phyloP scores from a whole-genome alignment of 2,888 invertebrate genomes.

The Toxonevra muliebris region DNA sequence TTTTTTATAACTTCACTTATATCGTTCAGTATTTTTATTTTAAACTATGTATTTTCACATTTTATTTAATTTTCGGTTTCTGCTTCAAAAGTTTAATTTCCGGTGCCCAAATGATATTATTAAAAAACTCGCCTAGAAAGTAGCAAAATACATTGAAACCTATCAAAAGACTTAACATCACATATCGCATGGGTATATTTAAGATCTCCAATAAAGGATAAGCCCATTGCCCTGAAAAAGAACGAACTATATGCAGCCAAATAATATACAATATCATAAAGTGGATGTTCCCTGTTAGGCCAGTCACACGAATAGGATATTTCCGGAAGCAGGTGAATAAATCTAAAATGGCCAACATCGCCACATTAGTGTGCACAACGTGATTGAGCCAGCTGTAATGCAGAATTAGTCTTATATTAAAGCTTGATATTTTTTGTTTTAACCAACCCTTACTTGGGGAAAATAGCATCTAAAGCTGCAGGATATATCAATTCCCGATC shows the following conservation, averaged over 20 bases:
- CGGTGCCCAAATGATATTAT: conserved; percentile 76
- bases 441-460: conserved; percentile 69
- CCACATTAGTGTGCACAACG: conserved; percentile 86
- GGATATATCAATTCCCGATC: conserved; percentile 91
- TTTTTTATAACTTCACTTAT: no score
- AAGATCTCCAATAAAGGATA: conserved; percentile 87
- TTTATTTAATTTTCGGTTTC: no score
- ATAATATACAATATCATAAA: conserved; percentile 77
- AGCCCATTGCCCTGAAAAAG: conserved; percentile 83
- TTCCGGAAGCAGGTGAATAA: conserved; percentile 76
- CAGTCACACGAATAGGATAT: conserved; percentile 75
- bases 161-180: conserved; percentile 75
- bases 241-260: conserved; percentile 81
- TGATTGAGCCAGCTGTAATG: conserved; percentile 84
- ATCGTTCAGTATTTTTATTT: no score
- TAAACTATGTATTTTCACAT: no score
- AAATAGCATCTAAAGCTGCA: conserved; percentile 78
- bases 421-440: background rate
- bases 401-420: background rate
- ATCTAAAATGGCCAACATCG: conserved; percentile 79
- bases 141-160: conserved; percentile 71
- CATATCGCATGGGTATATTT: conserved; percentile 73
- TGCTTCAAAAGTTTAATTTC: conserved; percentile 65
- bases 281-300: conserved; percentile 69
- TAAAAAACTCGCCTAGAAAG: conserved; percentile 75